phyloP scores from a whole-genome alignment of 2,797 vertebrate genomes.

The Bufotes viridis region DNA sequence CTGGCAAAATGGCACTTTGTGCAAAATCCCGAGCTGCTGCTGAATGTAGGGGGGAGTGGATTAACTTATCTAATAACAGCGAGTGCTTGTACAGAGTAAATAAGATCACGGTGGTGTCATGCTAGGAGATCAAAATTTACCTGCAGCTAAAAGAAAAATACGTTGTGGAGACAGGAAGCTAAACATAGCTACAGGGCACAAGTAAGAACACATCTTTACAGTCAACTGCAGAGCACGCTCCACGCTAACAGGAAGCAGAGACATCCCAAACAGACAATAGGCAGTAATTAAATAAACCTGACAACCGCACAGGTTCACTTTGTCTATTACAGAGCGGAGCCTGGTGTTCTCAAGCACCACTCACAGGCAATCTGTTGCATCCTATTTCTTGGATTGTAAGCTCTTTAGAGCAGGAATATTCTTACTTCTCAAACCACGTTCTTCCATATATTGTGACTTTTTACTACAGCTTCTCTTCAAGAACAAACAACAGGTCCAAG shows the following conservation, averaged over 20 bases:
- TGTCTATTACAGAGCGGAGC: neutral
- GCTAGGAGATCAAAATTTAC: slow-evolving; percentile 59
- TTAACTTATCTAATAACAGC: slow-evolving; percentile 61
- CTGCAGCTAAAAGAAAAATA: slow-evolving; percentile 62
- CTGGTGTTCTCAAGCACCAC: neutral
- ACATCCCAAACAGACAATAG: slow-evolving; percentile 40
- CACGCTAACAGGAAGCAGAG: slow-evolving; percentile 44
- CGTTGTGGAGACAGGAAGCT: slow-evolving; percentile 55
- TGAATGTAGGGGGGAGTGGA: slow-evolving; percentile 44
- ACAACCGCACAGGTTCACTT: slow-evolving; percentile 31
- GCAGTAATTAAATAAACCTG: slow-evolving; percentile 56
- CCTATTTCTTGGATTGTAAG: neutral
- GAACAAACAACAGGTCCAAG: neutral
- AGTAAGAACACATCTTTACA: slow-evolving; percentile 41
- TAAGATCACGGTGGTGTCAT: slow-evolving; percentile 61
- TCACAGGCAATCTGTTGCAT: neutral
- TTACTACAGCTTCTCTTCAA: neutral
- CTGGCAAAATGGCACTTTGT: slow-evolving; percentile 42
- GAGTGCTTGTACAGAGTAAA: slow-evolving; percentile 57
- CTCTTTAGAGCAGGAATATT: neutral
- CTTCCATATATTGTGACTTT: neutral
- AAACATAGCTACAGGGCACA: slow-evolving; percentile 62
- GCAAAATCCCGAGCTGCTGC: slow-evolving; percentile 34
- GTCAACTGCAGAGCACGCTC: slow-evolving; percentile 46
- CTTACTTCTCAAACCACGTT: neutral